Conservation (phyloP, 1,140 invertebrate genomes). For the Gonatopus flavifemur region DNA sequence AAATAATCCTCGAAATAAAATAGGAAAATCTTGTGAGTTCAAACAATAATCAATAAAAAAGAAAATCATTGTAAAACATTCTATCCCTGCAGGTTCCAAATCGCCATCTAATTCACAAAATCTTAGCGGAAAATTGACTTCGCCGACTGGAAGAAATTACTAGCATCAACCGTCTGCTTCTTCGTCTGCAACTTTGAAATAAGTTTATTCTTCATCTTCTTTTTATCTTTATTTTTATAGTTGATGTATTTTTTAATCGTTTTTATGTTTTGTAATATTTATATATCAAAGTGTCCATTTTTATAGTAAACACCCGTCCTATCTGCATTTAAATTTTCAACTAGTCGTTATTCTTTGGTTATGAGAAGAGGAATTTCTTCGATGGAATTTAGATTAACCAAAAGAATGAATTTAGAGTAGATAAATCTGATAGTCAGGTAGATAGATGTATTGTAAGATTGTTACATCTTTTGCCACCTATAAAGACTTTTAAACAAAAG, state of each 20-base stretch:
- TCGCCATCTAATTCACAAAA: constrained; percentile 51
- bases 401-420: no score
- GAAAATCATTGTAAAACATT: neutral
- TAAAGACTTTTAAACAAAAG: no score
- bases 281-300: constrained; percentile 39
- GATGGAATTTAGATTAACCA: no score
- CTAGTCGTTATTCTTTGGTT: no score
- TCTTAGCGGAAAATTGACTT: constrained; percentile 47
- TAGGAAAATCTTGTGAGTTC: constrained; percentile 46
- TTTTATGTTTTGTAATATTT: constrained; percentile 54
- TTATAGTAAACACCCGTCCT: constrained; percentile 50
- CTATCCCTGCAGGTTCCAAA: constrained; percentile 43
- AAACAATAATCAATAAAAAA: neutral
- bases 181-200: constrained; percentile 14
- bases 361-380: no score
- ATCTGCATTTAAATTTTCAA: no score
- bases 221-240: constrained; percentile 38
- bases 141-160: constrained; percentile 49
- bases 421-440: no score
- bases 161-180: constrained; percentile 34
- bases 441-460: no score
- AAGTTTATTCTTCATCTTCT: constrained; percentile 31
- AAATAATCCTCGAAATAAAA: constrained; percentile 58
- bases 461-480: no score
- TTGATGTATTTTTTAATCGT: constrained; percentile 44